Percentiles rank a stretch among this genome's conserved stretches.
Evolutionary conservation across 1,140 invertebrate genomes (phyloP).

Genomic region (Rhynchophorus ferrugineus): DNA sequence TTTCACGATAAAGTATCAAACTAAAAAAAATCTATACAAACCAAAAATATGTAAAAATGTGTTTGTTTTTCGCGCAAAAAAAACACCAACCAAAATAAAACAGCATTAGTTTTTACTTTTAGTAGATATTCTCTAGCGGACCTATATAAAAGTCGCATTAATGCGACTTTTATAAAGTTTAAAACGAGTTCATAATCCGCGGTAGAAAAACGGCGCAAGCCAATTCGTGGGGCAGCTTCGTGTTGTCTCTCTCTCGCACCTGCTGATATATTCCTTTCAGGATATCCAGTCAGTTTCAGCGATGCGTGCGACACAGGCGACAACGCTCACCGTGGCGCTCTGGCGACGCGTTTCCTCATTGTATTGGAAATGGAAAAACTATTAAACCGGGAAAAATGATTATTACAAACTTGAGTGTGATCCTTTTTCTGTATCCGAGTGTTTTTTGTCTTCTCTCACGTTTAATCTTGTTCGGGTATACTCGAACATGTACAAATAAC

Average conservation of each 20-base stretch:
- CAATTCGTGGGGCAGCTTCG: background rate
- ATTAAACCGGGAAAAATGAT: background rate
- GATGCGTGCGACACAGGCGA: conserved; percentile 7
- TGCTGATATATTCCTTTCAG: background rate
- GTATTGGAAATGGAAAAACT: background rate
- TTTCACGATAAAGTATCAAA: too few species aligned
- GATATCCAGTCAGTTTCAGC: conserved; percentile 17
- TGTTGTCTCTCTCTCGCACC: conserved; percentile 3
- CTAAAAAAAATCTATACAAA: too few species aligned
- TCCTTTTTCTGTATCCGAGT: background rate
- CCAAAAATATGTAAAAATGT: too few species aligned
- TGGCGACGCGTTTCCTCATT: too few species aligned
- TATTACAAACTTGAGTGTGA: background rate
- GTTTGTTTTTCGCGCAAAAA: too few species aligned
- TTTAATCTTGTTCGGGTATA: background rate
- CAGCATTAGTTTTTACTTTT: too few species aligned
- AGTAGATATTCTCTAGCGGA: too few species aligned
- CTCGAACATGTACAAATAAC: background rate
- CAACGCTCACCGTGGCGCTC: background rate
- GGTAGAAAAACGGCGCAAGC: conserved; percentile 9
- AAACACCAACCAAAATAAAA: too few species aligned
- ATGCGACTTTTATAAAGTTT: conserved; percentile 19
- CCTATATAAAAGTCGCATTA: background rate
- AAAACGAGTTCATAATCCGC: conserved; percentile 16
- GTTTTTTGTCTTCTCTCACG: background rate